A percentile compares a stretch with the other conserved stretches of the same genome.
Evolutionary conservation across 2,113 vertebrate species (phyloP).

Genomic region (Hemichromis elongatus): DNA sequence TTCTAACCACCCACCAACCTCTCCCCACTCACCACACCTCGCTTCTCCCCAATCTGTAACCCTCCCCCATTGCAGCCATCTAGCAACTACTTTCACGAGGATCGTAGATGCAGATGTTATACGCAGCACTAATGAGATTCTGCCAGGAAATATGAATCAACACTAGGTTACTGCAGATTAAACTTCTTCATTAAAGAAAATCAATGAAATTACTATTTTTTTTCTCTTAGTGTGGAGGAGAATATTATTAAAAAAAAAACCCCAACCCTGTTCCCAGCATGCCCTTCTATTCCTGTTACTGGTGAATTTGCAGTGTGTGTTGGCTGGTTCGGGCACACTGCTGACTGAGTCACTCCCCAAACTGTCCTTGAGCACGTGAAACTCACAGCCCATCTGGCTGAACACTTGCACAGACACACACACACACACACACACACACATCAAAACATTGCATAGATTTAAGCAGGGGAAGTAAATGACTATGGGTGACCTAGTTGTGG

Average conservation of each 20-base stretch:
- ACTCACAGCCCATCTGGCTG: slow-evolving; percentile 56
- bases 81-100: slow-evolving; percentile 13
- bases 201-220: neutral
- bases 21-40: slow-evolving; percentile 2
- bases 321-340: slow-evolving; percentile 31
- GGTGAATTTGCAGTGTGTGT: slow-evolving; percentile 32
- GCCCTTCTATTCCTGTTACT: slow-evolving; percentile 21
- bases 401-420: slow-evolving; percentile 36
- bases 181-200: neutral
- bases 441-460: slow-evolving; percentile 45
- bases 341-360: slow-evolving; percentile 61
- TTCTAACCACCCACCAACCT: slow-evolving; percentile 1
- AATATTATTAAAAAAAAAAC: neutral
- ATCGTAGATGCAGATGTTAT: neutral
- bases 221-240: neutral
- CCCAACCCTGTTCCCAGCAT: slow-evolving; percentile 5
- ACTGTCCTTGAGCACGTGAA: slow-evolving; percentile 62
- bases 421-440: slow-evolving; percentile 32
- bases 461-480: slow-evolving; percentile 18
- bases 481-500: slow-evolving; percentile 38
- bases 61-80: slow-evolving; percentile 22
- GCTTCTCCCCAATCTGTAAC: neutral
- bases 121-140: neutral
- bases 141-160: neutral
- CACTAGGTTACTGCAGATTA: neutral